These are phyloP conservation scores for Muscicapa striata DNA, from an alignment of 2,797 vertebrate genomes.

Conservation along the genomic window DNA sequence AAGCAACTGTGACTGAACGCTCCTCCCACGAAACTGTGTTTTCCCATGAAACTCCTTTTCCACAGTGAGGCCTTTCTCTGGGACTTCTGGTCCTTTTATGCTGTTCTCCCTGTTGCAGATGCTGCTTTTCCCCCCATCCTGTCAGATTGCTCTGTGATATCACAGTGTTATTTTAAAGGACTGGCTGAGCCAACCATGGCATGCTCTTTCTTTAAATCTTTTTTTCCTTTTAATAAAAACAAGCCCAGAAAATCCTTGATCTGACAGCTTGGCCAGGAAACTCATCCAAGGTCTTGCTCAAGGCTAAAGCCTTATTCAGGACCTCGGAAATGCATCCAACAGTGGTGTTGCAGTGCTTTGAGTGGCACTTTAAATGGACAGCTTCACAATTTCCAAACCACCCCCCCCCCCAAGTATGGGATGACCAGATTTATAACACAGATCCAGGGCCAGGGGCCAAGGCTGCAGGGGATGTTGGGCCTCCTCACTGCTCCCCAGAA, in stretches of 20 bases:
- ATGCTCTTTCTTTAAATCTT: fast-evolving
- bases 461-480: not conserved
- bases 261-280: not conserved
- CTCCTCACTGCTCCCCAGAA: not conserved
- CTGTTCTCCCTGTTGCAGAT: not conserved
- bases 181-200: not conserved
- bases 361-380: not conserved
- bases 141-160: not conserved
- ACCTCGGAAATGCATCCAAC: not conserved
- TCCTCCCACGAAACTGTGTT: not conserved
- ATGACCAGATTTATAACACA: not conserved
- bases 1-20: not conserved
- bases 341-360: not conserved
- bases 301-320: not conserved
- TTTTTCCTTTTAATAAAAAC: not conserved
- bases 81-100: not conserved
- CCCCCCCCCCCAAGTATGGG: fast-evolving
- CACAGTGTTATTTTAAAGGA: not conserved
- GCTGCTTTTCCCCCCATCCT: not conserved
- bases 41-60: not conserved
- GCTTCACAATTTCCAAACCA: not conserved
- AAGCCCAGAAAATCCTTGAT: not conserved
- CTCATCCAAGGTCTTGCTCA: not conserved
- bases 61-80: fast-evolving
- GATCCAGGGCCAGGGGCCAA: not conserved